phyloP scores from a whole-genome alignment of 2,113 vertebrate genomes.

The Bujurquina vittata region DNA sequence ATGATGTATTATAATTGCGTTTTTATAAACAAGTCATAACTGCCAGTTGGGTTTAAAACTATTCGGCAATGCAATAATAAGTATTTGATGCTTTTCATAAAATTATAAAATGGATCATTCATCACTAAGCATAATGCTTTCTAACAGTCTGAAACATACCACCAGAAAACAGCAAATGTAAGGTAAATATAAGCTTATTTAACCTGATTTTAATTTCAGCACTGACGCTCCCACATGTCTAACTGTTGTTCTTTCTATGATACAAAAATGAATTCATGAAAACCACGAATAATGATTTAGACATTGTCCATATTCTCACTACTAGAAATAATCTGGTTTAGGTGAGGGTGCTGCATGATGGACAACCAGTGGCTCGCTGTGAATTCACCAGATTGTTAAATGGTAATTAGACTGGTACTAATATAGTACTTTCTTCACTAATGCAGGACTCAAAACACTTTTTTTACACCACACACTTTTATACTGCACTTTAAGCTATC shows the following conservation, averaged over 20 bases:
- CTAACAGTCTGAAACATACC: background rate
- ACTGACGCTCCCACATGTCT: background rate
- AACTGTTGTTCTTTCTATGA: background rate
- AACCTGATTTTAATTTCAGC: background rate
- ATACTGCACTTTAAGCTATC: background rate
- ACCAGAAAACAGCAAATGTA: background rate
- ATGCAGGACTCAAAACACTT: background rate
- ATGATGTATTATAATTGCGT: background rate
- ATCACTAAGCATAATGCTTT: background rate
- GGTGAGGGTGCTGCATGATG: background rate
- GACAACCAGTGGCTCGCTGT: background rate
- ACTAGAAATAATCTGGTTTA: background rate
- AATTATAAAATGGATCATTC: background rate
- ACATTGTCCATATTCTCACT: background rate
- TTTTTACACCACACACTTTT: background rate
- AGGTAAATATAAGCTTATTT: background rate
- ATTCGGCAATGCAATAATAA: background rate
- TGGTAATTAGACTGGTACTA: background rate
- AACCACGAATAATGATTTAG: background rate
- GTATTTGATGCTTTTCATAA: constrained; percentile 1
- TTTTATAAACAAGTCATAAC: constrained; percentile 4
- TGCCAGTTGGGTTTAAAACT: background rate
- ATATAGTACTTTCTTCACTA: background rate
- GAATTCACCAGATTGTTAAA: background rate
- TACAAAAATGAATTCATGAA: background rate